A percentile compares a stretch with the other conserved stretches of the same genome.
phyloP scores from a whole-genome alignment of 92 coral and sea anemone genomes.

The Epizoanthus ramosus region DNA sequence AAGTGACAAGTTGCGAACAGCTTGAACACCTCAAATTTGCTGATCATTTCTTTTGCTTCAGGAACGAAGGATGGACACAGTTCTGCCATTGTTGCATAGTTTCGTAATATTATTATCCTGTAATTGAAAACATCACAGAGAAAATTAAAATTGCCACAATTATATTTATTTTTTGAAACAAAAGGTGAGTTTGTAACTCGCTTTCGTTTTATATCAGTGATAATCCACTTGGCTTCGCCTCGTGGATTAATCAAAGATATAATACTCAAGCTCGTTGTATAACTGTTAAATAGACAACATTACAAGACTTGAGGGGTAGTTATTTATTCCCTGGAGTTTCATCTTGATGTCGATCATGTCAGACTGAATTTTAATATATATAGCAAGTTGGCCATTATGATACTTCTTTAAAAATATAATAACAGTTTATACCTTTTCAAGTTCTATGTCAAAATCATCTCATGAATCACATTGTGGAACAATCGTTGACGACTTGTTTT shows the following conservation, averaged over 20 bases:
- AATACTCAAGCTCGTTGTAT: no score
- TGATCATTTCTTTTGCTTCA: slow-evolving; percentile 42
- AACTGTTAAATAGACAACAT: no score
- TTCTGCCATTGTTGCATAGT: slow-evolving; percentile 21
- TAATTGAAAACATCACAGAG: background rate
- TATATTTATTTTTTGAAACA: slow-evolving; percentile 2
- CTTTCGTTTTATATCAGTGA: no score
- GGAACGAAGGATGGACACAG: slow-evolving; percentile 40
- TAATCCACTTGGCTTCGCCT: no score
- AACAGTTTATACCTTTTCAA: background rate
- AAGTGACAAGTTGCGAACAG: slow-evolving; percentile 46
- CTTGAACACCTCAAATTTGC: slow-evolving; percentile 36
- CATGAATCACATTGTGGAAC: slow-evolving; percentile 28
- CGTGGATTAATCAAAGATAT: no score
- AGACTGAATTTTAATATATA: no score
- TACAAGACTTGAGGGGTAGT: no score
- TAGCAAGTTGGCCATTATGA: no score
- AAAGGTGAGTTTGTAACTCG: background rate
- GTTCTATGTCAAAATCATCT: slow-evolving; percentile 34
- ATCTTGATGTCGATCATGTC: no score
- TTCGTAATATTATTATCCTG: slow-evolving; percentile 46
- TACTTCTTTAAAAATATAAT: background rate
- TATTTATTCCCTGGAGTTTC: no score
- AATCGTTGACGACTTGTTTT: slow-evolving; percentile 25
- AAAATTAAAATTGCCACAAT: background rate